Conservation (phyloP, 2,797 vertebrate species). For the Pangasius macronema region DNA sequence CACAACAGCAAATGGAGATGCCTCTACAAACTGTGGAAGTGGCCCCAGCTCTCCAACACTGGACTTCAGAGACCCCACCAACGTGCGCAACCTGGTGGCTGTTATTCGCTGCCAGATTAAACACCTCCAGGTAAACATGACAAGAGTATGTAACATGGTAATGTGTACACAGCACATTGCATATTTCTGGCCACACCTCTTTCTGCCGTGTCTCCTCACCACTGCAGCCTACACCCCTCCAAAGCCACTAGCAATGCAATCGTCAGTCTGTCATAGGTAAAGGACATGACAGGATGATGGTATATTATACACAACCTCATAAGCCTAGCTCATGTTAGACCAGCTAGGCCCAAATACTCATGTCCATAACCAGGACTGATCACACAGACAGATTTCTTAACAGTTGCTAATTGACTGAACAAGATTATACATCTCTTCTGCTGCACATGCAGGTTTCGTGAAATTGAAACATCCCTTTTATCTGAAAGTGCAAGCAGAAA, state of each 20-base stretch:
- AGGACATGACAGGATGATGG: not conserved
- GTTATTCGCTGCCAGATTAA: constrained; percentile 85
- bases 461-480: too few species aligned
- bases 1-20: constrained; percentile 60
- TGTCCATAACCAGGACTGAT: not conserved
- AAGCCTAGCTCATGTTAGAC: not conserved
- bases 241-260: not conserved
- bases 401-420: not conserved
- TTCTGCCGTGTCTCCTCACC: not conserved
- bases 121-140: constrained; percentile 77
- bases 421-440: not conserved
- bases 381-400: not conserved
- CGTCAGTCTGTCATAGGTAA: not conserved
- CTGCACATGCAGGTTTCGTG: not conserved
- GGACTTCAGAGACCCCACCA: constrained; percentile 81
- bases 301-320: not conserved
- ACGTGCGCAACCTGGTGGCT: constrained; percentile 77
- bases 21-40: constrained; percentile 58
- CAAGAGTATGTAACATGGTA: not conserved
- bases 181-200: not conserved
- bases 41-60: constrained; percentile 80
- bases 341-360: not conserved
- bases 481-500: too few species aligned
- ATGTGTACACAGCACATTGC: not conserved
- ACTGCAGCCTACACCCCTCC: not conserved